phyloP scores from a whole-genome alignment of 2,888 invertebrate species.

The Orthonevra nobilis region DNA sequence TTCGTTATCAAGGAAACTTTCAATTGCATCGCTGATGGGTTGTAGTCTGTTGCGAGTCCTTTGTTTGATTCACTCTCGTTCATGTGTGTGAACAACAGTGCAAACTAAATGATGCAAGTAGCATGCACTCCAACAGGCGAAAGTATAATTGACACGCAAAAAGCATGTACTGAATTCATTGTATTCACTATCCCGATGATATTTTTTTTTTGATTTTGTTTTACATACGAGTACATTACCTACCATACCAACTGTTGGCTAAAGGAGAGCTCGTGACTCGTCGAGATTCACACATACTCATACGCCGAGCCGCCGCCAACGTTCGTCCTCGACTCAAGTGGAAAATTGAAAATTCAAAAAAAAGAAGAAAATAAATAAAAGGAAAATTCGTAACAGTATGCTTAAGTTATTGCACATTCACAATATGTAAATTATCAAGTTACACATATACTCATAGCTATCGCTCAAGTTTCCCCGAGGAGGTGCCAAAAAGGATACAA shows the following conservation, averaged over 20 bases:
- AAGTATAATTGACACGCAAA: conserved; percentile 29
- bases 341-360: conserved; percentile 37
- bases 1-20: too few relatives aligned
- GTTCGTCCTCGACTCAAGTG: conserved; percentile 38
- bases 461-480: conserved; percentile 3
- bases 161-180: conserved; percentile 21
- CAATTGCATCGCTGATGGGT: not conserved
- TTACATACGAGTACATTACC: too few relatives aligned
- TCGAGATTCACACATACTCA: conserved; percentile 1
- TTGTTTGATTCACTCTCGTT: not conserved
- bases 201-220: too few relatives aligned
- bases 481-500: not conserved
- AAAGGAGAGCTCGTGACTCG: conserved; percentile 6
- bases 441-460: too few relatives aligned
- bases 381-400: conserved; percentile 8
- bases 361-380: not conserved
- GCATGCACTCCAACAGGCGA: conserved; percentile 8
- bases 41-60: not conserved
- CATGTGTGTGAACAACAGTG: not conserved
- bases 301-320: not conserved
- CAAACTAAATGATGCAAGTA: conserved; percentile 9
- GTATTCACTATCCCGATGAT: not conserved
- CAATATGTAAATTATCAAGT: conserved; percentile 60
- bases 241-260: too few relatives aligned
- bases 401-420: conserved; percentile 39